phyloP scores from a whole-genome alignment of 2,888 invertebrate species.

The Ernsta delagoae region DNA sequence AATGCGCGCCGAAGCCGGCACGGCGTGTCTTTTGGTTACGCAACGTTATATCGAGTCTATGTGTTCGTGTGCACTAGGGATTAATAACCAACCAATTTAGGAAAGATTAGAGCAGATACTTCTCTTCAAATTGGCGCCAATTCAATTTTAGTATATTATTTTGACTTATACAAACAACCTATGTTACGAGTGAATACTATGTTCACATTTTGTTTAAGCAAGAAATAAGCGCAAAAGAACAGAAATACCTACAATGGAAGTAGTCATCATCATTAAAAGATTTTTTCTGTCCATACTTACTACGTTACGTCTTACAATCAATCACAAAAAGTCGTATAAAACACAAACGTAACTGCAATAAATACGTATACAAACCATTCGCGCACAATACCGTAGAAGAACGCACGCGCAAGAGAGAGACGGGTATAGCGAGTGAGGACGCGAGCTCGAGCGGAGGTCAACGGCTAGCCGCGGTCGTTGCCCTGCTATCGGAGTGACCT shows the following conservation, averaged over 20 bases:
- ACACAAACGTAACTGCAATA: constrained; percentile 25
- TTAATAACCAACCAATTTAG: not conserved
- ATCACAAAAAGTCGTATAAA: constrained; percentile 24
- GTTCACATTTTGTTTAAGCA: too few relatives aligned
- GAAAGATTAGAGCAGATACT: too few relatives aligned
- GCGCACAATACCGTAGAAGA: constrained; percentile 70
- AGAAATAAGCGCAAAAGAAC: too few relatives aligned
- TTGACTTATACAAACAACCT: too few relatives aligned
- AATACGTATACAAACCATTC: constrained; percentile 38
- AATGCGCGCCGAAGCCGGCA: constrained; percentile 49
- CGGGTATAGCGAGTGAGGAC: constrained; percentile 69
- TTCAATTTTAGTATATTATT: too few relatives aligned
- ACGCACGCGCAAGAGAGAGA: constrained; percentile 69
- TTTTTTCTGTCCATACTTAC: not conserved
- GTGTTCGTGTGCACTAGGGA: constrained; percentile 11
- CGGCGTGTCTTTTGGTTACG: constrained; percentile 42
- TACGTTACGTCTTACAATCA: constrained; percentile 17
- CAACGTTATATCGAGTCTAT: constrained; percentile 36
- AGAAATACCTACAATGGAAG: too few relatives aligned
- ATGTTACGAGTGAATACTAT: too few relatives aligned
- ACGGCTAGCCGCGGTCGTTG: constrained; percentile 86
- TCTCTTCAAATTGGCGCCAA: too few relatives aligned
- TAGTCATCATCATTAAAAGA: not conserved
- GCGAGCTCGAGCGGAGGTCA: constrained; percentile 72
- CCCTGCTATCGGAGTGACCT: constrained; percentile 86